Conservation (phyloP, 2,797 vertebrate species). For the Aplochiton taeniatus region DNA sequence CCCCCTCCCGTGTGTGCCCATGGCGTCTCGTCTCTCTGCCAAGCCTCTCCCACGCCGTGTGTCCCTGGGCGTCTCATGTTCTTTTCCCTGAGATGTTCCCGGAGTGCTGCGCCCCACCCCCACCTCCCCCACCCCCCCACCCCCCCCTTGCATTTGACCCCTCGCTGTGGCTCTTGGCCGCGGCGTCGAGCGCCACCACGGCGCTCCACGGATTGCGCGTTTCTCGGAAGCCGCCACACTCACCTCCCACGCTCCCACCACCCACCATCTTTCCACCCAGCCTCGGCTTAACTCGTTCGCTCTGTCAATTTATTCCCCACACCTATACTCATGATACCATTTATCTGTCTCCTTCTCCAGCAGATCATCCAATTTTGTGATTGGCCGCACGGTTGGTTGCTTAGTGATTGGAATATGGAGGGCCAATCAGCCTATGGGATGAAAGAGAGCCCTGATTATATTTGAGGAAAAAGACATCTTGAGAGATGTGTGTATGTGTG, state of each 20-base stretch:
- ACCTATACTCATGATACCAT: background rate
- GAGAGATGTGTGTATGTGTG: constrained; percentile 3
- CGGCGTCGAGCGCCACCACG: too few species aligned
- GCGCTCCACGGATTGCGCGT: too few species aligned
- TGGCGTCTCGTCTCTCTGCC: constrained; percentile 2
- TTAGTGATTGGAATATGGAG: constrained; percentile 8
- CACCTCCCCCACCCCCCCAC: background rate
- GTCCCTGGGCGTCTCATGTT: constrained; percentile 13
- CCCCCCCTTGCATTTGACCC: background rate
- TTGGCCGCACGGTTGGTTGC: constrained; percentile 32
- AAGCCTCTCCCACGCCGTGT: constrained; percentile 4
- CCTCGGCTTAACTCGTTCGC: background rate
- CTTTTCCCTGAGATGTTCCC: background rate
- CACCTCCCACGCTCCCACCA: constrained; percentile 3
- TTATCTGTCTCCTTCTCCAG: background rate
- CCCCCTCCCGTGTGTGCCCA: background rate
- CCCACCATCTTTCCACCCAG: background rate
- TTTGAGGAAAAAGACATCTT: too few species aligned
- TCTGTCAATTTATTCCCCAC: background rate
- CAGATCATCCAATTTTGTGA: background rate
- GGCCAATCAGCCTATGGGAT: constrained; percentile 10
- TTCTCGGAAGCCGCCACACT: background rate
- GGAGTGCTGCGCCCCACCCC: background rate
- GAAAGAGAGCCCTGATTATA: background rate
- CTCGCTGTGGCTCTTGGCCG: too few species aligned